These are phyloP conservation scores for Drosophila fungiperda DNA, from an alignment of 2,888 invertebrate genomes.

Conservation along the genomic window DNA sequence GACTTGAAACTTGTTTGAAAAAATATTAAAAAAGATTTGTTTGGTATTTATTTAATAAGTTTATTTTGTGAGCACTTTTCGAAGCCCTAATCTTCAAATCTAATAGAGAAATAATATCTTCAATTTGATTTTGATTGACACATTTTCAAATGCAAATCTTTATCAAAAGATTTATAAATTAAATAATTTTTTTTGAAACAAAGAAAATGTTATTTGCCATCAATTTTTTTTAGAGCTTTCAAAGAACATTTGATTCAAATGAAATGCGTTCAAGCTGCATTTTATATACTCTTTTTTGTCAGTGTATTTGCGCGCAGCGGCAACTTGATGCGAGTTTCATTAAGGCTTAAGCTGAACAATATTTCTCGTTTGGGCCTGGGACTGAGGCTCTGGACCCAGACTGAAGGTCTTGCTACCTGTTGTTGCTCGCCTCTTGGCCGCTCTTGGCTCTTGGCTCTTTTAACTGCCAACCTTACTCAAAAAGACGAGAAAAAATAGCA, in stretches of 20 bases:
- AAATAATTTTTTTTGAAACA: neutral
- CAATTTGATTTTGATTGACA: neutral
- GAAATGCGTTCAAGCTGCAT: neutral
- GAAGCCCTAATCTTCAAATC: neutral
- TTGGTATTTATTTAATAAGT: neutral
- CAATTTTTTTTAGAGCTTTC: neutral
- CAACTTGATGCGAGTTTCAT: slow-evolving; percentile 80
- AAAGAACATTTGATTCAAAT: neutral
- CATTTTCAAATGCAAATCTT: neutral
- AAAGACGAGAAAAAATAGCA: slow-evolving; percentile 38
- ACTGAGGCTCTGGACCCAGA: slow-evolving; percentile 27
- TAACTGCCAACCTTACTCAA: slow-evolving; percentile 67
- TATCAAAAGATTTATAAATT: neutral
- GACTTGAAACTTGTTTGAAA: neutral
- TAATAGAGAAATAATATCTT: neutral
- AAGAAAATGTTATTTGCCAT: neutral
- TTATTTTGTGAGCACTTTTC: neutral
- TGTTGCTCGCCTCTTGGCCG: slow-evolving; percentile 25
- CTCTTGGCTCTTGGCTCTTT: slow-evolving; percentile 34
- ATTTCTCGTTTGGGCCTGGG: slow-evolving; percentile 50
- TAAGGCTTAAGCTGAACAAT: slow-evolving; percentile 69
- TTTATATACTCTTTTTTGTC: neutral
- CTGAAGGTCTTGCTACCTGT: slow-evolving; percentile 74
- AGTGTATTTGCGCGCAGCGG: slow-evolving; percentile 39
- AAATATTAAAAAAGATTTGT: neutral